Conservation (phyloP, 1,140 invertebrate genomes). For the Drosophila elegans region DNA sequence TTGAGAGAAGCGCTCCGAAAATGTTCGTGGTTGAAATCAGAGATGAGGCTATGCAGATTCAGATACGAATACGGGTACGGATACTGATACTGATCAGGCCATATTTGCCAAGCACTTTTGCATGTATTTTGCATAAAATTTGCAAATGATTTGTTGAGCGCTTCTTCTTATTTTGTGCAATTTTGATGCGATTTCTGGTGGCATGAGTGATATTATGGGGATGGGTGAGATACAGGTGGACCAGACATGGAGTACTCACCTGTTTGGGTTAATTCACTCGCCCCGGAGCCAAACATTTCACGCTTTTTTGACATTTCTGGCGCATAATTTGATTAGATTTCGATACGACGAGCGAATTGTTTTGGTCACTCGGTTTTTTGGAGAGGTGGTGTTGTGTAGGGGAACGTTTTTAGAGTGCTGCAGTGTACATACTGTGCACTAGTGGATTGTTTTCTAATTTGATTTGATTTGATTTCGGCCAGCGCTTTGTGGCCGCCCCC, state of each 20-base stretch:
- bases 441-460: slow-evolving; percentile 69
- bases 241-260: slow-evolving; percentile 32
- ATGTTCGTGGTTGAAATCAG: slow-evolving; percentile 37
- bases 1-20: slow-evolving; percentile 58
- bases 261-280: slow-evolving; percentile 51
- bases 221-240: slow-evolving; percentile 17
- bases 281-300: slow-evolving; percentile 71
- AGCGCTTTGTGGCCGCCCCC: slow-evolving; percentile 53
- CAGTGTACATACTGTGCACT: background rate
- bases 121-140: slow-evolving; percentile 80
- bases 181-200: slow-evolving; percentile 67
- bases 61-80: slow-evolving; percentile 19
- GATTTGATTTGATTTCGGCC: slow-evolving; percentile 67
- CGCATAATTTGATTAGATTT: slow-evolving; percentile 83
- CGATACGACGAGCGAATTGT: slow-evolving; percentile 72
- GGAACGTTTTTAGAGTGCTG: slow-evolving; percentile 23
- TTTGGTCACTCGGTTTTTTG: slow-evolving; percentile 48
- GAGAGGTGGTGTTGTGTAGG: slow-evolving; percentile 14
- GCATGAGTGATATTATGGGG: slow-evolving; percentile 7
- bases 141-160: slow-evolving; percentile 70
- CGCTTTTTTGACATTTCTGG: slow-evolving; percentile 81
- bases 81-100: slow-evolving; percentile 44
- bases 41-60: slow-evolving; percentile 19
- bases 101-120: slow-evolving; percentile 81
- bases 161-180: slow-evolving; percentile 78